Evolutionary conservation across 2,113 vertebrate genomes (phyloP).

Genomic region (Malurus alboscapulatus): DNA sequence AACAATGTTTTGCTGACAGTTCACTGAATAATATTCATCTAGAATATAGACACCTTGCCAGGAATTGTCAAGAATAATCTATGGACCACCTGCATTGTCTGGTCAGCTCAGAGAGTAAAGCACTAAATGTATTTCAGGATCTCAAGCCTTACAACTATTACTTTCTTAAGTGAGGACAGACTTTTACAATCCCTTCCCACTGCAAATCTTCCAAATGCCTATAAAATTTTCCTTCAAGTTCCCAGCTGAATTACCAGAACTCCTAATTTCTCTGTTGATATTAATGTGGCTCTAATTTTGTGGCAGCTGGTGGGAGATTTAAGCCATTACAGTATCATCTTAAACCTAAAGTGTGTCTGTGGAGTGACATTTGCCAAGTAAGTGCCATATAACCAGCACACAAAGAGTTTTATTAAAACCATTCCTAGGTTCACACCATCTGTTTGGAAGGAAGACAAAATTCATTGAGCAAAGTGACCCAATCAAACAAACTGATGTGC

Average conservation of each 20-base stretch:
- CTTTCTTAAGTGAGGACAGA: background rate
- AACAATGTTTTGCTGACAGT: background rate
- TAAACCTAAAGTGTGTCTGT: conserved; percentile 38
- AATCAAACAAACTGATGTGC: background rate
- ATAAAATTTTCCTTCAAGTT: background rate
- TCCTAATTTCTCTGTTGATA: background rate
- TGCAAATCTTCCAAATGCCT: background rate
- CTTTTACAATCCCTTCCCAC: background rate
- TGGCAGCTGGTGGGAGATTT: conserved; percentile 47
- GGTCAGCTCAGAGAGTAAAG: background rate
- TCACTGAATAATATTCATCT: background rate
- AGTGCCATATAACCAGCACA: conserved; percentile 37
- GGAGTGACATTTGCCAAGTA: conserved; percentile 53
- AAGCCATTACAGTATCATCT: conserved; percentile 20
- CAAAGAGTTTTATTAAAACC: conserved; percentile 53
- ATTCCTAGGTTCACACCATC: conserved; percentile 38
- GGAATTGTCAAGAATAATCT: background rate
- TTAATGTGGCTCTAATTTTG: conserved; percentile 29
- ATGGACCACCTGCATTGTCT: background rate
- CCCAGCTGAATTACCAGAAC: background rate
- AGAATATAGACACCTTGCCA: background rate
- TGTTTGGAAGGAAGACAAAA: conserved; percentile 55
- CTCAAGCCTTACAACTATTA: background rate
- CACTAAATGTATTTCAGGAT: background rate
- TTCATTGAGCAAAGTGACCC: conserved; percentile 16